A percentile compares a stretch with the other conserved stretches of the same genome.
These are phyloP conservation scores for Magallana angulata DNA, from an alignment of 1,140 invertebrate genomes.

Conservation along the genomic window DNA sequence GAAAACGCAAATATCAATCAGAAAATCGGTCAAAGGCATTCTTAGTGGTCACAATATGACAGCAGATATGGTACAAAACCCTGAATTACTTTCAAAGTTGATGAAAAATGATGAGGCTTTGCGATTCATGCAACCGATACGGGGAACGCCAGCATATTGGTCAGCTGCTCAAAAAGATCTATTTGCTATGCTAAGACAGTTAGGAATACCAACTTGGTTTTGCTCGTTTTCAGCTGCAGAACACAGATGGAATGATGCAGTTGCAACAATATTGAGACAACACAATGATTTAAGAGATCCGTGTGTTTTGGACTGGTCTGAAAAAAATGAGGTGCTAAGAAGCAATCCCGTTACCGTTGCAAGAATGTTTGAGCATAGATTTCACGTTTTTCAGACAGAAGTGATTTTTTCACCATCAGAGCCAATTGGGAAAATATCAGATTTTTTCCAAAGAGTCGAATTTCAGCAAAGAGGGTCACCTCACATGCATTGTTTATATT, in stretches of 20 bases:
- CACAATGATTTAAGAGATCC: conserved; percentile 37
- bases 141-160: conserved; percentile 59
- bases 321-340: conserved; percentile 7
- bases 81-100: background rate
- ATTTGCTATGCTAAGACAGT: conserved; percentile 62
- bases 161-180: conserved; percentile 58
- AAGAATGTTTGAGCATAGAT: conserved; percentile 40
- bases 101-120: conserved; percentile 27
- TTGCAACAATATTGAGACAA: conserved; percentile 42
- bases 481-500: conserved; percentile 78
- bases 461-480: conserved; percentile 80
- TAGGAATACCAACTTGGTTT: conserved; percentile 56
- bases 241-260: conserved; percentile 54
- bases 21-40: conserved; percentile 3
- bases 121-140: conserved; percentile 53
- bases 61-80: conserved; percentile 3
- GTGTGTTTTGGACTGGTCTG: conserved; percentile 23
- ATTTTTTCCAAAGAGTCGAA: conserved; percentile 49
- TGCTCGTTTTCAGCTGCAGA: conserved; percentile 58
- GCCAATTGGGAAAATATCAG: background rate
- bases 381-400: conserved; percentile 14
- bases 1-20: background rate
- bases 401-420: conserved; percentile 17
- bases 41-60: background rate
- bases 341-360: conserved; percentile 47